Base-by-base conservation (phyloP, 2,797 vertebrate genomes). In the Garrulus glandarius region DNA sequence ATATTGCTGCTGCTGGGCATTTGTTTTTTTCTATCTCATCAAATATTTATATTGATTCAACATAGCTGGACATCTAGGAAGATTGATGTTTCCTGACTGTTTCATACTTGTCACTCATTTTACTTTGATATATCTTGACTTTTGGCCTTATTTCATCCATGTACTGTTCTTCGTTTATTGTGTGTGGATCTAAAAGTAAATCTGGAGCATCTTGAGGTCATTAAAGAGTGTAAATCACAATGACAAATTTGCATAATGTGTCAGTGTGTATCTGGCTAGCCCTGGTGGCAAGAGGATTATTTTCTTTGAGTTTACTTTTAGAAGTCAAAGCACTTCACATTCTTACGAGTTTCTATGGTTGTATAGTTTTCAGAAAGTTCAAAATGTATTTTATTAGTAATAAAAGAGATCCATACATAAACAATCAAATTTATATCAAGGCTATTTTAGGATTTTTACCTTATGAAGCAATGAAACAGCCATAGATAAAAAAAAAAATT, bases 91-190 rank as follows among this genome's bases (percentile, higher is more conserved):
- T 57, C 68, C 84, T 84, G 92, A 87, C 74, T 93, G 22, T 55
- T 95, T 94, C 78, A 63, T 81, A 52, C 93, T 72, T 92, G 49
- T 65, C 65, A 75, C 76, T 91, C 71, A 63, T 39, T 76, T 70
- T 91, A 37, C 50, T 89, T 92, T 95, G 92, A 96, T 91, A 39
- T 12, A 27, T 89, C 75, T 91, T 92, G 87, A 95, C 87, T 86
- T 93, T 76, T 96, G 89, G 84, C 77, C 92, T 92, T 82, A 93
- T 94, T 97, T 96, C 47, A 88, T 81, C 72, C 44, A 29, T 50
- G 59, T 63, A 43, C 44, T 50, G 24, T 41, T 96, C 61, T 84
- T 88, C 8, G 10, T 69, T 81, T 81, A 41, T 76, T 72, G 15
- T 81, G 8, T 23, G 23, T 74, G 32, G 30, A 90, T 88, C 47